Evolutionary conservation across 1,140 invertebrate species (phyloP).

Genomic region (Paraescarpia echinospica): DNA sequence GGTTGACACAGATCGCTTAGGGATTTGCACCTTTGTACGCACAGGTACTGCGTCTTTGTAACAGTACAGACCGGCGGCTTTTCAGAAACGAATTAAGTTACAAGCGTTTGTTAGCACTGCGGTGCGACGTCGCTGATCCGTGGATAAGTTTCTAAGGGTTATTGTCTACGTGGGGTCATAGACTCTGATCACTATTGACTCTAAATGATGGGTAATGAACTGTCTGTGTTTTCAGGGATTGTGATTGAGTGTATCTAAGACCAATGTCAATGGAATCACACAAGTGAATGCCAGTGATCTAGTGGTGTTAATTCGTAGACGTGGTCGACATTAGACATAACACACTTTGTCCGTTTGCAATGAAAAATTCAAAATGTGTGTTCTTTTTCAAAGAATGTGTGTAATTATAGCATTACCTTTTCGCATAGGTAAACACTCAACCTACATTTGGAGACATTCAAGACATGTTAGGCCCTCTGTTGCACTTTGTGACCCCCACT

Average conservation of each 20-base stretch:
- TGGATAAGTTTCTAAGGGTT: neutral
- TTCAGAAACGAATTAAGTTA: neutral
- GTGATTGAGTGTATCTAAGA: neutral
- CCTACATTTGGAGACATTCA: neutral
- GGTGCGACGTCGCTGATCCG: neutral
- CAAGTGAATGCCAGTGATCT: neutral
- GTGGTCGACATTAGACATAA: neutral
- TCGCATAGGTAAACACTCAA: neutral
- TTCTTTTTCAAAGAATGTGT: neutral
- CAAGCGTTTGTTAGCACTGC: neutral
- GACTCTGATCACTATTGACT: neutral
- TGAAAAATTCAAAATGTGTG: neutral
- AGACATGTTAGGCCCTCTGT: neutral
- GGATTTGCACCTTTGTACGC: neutral
- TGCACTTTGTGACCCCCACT: neutral
- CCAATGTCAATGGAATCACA: neutral
- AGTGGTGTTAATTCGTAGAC: neutral
- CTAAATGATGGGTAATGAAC: neutral
- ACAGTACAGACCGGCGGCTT: neutral
- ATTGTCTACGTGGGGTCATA: neutral
- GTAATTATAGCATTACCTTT: neutral
- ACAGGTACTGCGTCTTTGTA: neutral
- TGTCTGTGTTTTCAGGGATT: neutral
- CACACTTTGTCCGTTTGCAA: neutral
- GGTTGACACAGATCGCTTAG: neutral